Evolutionary conservation across 2,113 vertebrate species (phyloP).

Genomic region (Myanophis thanlyinensis): DNA sequence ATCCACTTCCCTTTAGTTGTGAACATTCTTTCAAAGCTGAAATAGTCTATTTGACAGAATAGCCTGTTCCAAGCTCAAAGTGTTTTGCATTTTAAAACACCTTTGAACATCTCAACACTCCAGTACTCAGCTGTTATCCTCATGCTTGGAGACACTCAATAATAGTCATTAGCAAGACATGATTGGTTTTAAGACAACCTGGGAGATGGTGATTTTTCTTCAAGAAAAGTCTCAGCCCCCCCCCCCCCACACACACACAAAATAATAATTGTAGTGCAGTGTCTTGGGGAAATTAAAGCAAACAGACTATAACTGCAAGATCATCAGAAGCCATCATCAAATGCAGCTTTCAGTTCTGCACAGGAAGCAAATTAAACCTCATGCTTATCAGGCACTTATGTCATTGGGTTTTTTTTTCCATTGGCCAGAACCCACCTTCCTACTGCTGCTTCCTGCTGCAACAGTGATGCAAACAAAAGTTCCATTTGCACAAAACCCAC

Average conservation of each 20-base stretch:
- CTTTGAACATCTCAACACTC: background rate
- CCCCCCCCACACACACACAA: no score
- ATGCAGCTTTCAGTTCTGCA: background rate
- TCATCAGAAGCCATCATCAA: background rate
- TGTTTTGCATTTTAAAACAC: background rate
- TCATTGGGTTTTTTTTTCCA: background rate
- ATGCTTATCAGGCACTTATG: background rate
- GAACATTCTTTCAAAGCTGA: background rate
- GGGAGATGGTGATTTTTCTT: background rate
- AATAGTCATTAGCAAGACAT: background rate
- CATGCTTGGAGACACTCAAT: background rate
- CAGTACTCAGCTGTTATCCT: background rate
- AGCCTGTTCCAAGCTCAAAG: background rate
- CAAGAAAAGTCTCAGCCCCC: background rate
- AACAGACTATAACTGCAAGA: background rate
- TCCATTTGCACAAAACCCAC: background rate
- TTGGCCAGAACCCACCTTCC: background rate
- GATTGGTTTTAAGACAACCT: background rate
- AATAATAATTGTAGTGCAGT: background rate
- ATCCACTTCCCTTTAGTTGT: background rate
- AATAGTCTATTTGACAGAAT: background rate
- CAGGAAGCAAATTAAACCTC: background rate
- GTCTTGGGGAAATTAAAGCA: background rate
- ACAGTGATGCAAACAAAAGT: background rate
- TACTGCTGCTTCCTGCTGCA: background rate